Percentiles rank a stretch among this genome's conserved stretches.
Evolutionary conservation across 2,797 vertebrate species (phyloP).

Genomic region (Pampus argenteus): DNA sequence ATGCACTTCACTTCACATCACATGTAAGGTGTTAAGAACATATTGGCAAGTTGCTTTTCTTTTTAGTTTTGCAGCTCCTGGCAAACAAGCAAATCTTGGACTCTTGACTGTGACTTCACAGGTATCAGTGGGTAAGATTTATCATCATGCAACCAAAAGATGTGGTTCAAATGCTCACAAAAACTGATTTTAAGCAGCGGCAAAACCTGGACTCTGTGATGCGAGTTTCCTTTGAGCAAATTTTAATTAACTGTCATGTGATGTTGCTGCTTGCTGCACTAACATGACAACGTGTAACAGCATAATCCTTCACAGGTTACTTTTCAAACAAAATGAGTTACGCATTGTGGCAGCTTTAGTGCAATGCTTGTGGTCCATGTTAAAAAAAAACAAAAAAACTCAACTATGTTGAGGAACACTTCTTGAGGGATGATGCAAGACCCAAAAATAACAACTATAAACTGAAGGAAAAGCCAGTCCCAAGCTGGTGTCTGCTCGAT

Average conservation of each 20-base stretch:
- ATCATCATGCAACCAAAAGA: neutral
- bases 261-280: neutral
- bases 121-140: neutral
- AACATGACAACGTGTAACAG: neutral
- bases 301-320: neutral
- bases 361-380: conserved; percentile 23
- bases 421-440: conserved; percentile 70
- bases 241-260: neutral
- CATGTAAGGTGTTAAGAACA: neutral
- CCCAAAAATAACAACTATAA: conserved; percentile 71
- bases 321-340: neutral
- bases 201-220: neutral
- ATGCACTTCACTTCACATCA: neutral
- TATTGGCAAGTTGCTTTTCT: neutral
- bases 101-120: neutral
- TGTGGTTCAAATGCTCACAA: neutral
- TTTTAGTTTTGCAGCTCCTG: neutral
- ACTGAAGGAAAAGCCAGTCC: conserved; percentile 51
- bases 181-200: neutral
- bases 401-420: conserved; percentile 41
- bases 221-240: neutral
- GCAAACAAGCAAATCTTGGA: neutral
- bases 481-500: conserved; percentile 39
- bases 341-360: conserved; percentile 1
- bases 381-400: neutral